Conservation (phyloP, 92 coral and sea anemone genomes). For the Porites rus region DNA sequence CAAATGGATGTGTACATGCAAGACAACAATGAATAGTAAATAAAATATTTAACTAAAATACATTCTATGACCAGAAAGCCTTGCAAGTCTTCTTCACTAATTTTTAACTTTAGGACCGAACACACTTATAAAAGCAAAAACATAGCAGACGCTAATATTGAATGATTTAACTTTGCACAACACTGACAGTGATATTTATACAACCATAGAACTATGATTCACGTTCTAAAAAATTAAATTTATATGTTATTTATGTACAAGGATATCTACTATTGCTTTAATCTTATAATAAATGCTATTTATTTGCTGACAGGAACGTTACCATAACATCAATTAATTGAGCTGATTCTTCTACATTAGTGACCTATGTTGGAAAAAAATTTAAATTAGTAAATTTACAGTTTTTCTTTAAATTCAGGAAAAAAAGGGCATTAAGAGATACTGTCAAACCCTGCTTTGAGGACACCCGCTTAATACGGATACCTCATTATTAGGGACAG, state of each 20-base stretch:
- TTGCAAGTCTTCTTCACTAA: too few species aligned
- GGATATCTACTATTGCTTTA: conserved; percentile 6
- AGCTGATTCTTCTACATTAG: neutral
- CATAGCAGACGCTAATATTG: neutral
- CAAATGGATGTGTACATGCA: too few species aligned
- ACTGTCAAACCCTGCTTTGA: too few species aligned
- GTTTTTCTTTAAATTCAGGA: neutral
- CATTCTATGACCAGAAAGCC: too few species aligned
- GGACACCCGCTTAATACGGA: too few species aligned
- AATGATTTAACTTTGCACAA: conserved; percentile 10
- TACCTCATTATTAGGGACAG: too few species aligned
- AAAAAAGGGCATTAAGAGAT: neutral
- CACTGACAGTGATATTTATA: conserved; percentile 16
- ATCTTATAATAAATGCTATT: conserved; percentile 18
- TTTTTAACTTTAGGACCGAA: too few species aligned
- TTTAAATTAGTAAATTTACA: neutral
- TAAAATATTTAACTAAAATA: too few species aligned
- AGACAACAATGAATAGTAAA: too few species aligned
- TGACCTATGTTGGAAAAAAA: neutral
- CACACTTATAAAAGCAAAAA: neutral
- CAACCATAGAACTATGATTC: conserved; percentile 23
- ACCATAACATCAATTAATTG: neutral
- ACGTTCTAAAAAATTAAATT: conserved; percentile 38
- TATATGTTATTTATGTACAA: conserved; percentile 35
- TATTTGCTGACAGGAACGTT: conserved; percentile 2